Base-by-base conservation (phyloP, 2,888 invertebrate species). In the Plagodis pulveraria region DNA sequence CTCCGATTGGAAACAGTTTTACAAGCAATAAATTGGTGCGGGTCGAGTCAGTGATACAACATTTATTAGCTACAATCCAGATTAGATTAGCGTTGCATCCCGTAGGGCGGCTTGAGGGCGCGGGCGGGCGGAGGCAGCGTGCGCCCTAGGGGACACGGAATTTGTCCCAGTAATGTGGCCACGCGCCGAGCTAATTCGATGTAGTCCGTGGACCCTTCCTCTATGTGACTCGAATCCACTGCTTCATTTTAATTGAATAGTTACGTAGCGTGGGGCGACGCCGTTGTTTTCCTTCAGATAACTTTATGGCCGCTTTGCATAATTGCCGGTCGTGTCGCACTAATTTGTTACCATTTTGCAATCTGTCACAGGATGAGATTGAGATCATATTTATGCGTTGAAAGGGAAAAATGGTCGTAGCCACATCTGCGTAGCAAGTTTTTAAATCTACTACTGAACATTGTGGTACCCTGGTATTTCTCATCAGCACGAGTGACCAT, bases 1-100 rank as follows among this genome's bases (percentile, higher is more conserved):
- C 86, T 82, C 74, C 91, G 88, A 91, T 92, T 91, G 90, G 90
- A 90, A 91, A 91, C 90, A 92, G 91, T 91, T 92, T 91, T 91
- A 90, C 91, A 91, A 91, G 91, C 91, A 81, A 92, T 91, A 92
- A 91, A 92, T 91, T 90, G 78, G 81, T 84, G 83, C 84, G 81
- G 81, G 83, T 84, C 80, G 84, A 81, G 86, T 84, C 85, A 78
- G 80, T 80, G 83, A 83, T 89, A 86, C 85, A 87, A 91, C 91
- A 92, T 92, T 92, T 92, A 92, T 92, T 91, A 91, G 89, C 87
- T 91, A 82, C 90, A 89, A 89, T 88, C 88, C 86, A 84, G 91
- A 92, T 92, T 91, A 91, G 91, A 91, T 92, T 90, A 91, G 89
- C 82, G 84, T 87, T 91, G 91, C 91, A 91, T 90, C 91, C 85